Base-by-base conservation (phyloP, 2,888 invertebrate species). In the Odontocolon sp. region DNA sequence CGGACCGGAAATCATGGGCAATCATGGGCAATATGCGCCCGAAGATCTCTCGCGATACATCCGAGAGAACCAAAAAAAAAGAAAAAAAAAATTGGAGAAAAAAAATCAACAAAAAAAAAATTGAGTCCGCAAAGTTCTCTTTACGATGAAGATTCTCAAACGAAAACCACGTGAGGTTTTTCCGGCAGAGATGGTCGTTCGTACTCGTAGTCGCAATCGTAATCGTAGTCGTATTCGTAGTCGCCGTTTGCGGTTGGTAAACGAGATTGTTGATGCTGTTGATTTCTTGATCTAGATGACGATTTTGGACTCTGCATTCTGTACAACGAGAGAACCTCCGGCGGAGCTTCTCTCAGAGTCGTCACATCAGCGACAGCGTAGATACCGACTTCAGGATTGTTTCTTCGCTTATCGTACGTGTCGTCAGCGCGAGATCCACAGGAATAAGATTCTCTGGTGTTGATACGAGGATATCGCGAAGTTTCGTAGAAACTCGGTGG, bases 151-250 rank as follows among this genome's bases (percentile, higher is more conserved):
- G 31, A 52, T 14, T 42, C 76, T 87, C 82, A 90, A 69, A 90
- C 90, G 69, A 90, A 90, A 59, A 90, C 90, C 38, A 90, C 88
- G 81, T 90, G 90, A n/a, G 90, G 87, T 77, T 88, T 89, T 68
- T 89, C 87, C 50, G 87, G 85, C 18, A 87, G 72, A 61, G 73
- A 69, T 9, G 85, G 80, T 3, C 82, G 70, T 66, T 85, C 82
- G 78, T 85, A 85, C 63, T 89, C 87, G 81, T 88, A 89, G 68
- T 89, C 88, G 81, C 85, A 87, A 31, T 85, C 86, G 80, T 85
- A 86, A 45, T 89, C 87, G 79, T 86, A 87, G 75, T 86, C 56
- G 42, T 59, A 59, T 23, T 59, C 59, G 59, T 82, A 57, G 57
- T 74, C 82, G n/a, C 83, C 75, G 26, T 81, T 81, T 1, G 78